Evolutionary conservation across 2,888 invertebrate species (phyloP), one percentile per base, ranked within the genome.

Genomic region (Holacanthella duospinosa): DNA sequence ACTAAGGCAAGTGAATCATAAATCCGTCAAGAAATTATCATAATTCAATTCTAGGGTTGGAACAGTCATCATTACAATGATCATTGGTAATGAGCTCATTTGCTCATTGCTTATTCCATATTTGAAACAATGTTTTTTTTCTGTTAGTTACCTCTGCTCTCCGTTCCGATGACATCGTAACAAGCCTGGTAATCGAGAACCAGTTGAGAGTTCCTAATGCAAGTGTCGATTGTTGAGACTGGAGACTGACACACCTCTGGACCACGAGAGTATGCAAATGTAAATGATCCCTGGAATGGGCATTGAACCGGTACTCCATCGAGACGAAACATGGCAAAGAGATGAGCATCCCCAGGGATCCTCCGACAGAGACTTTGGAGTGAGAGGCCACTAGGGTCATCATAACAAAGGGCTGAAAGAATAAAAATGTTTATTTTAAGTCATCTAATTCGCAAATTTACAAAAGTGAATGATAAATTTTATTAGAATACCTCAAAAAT

Each of bases 141-240:
- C 48, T 48, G 4, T 27, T 9, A 53, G 12, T 61, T 54, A 92
- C 93, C 89, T 75, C 91, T 88, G 77, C 91, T 92, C 76, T 93
- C 93, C 0, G 93, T 89, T 60, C 89, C 91, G 71, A 86, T 84
- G 4, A 93, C 87, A 78, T 93, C 93, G 21, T 91, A 91, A 77
- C 95, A 95, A 4, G 93, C 93, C 77, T 93, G 93, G 78, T 93
- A 94, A 78, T 88, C 88, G 75, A 95, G 86, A 71, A 93, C 82
- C 61, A 94, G 82, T 71, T 89, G 83, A 70, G 91, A 92, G 75
- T 93, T 89, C 77, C 93, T 92, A 1, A 93, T 93, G 78, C 94
- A 95, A 75, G 90, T 89, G 78, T 93, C 93, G 74, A 94, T 89
- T 73, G 89, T 89, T 58, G 93, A 93, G 60, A 88, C 86, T 0